Base-by-base conservation (phyloP, 2,113 vertebrate genomes). In the Bettongia penicillata region DNA sequence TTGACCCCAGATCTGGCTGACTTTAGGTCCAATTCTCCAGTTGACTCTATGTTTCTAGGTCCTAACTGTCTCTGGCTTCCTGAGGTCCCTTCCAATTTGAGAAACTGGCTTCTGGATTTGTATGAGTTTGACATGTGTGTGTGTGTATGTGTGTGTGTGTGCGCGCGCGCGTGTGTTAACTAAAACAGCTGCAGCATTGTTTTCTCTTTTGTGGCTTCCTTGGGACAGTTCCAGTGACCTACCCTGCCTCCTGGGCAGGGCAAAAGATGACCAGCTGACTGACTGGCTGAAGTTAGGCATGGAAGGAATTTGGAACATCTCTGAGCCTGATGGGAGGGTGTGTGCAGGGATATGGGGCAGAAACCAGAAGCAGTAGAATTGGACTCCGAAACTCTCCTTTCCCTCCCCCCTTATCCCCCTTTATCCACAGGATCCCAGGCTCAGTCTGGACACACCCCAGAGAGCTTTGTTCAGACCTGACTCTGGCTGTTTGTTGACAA, bases 341-440 rank as follows among this genome's bases (percentile, higher is more conserved):
- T 48, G 25, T 49, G 89, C 24, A 28, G 49, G 89, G 89, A 90
- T 49, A 49, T 77, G 48, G 49, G 89, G 49, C 43, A 50, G 89
- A 25, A 90, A 90, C 31, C 37, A 25, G 24, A 97, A 98, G 96
- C 84, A 96, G 97, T 96, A 97, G 97, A 95, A 96, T 95, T 98
- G 95, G 68, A 77, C 68, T 77, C 16, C 8, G 14, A n/a, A 43
- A n/a, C 68, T 43, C 16, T 77, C 68, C 68, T n/a, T 43, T 19
- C 31, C 31, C 12, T 31, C 31, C 68, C 16, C 12, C 6, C 68
- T 48, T 48, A 37, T 14, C 16, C 68, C 61, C 14, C 68, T n/a
- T 77, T 43, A 77, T n/a, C 68, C 68, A 77, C 19, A 77, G 37
- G 68, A 77, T 37, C 61, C 61, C 61, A 77, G 61, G 61, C 61